These are phyloP conservation scores for Belgica antarctica DNA, from an alignment of 2,888 invertebrate species.

Conservation along the genomic window DNA sequence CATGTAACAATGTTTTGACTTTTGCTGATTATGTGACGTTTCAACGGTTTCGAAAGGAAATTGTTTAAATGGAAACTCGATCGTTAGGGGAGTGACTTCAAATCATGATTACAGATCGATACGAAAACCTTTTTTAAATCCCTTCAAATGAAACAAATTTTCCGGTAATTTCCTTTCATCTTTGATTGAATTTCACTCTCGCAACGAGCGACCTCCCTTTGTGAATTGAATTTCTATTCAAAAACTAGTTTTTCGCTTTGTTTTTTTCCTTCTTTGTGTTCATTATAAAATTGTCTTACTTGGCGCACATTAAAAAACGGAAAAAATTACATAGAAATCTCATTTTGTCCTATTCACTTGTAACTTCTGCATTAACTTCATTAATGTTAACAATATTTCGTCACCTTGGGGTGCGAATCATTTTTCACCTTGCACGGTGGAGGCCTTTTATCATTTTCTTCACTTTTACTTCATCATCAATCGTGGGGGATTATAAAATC, in stretches of 20 bases:
- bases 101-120: no score
- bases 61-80: no score
- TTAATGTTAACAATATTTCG: conserved; percentile 25
- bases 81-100: no score
- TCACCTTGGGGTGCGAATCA: not conserved
- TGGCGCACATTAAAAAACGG: conserved; percentile 12
- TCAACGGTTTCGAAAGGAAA: no score
- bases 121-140: no score
- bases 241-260: no score
- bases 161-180: no score
- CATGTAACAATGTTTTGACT: not conserved
- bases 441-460: not conserved
- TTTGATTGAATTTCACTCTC: no score
- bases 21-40: no score
- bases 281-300: conserved; percentile 3
- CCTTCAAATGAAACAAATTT: no score
- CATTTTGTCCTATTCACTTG: not conserved
- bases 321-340: conserved; percentile 21
- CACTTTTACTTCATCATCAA: not conserved
- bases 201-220: no score
- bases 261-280: not conserved
- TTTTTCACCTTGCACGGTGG: conserved; percentile 1
- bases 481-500: conserved; percentile 23
- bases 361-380: conserved; percentile 13
- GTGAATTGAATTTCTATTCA: no score